These are phyloP conservation scores for Protonibea diacanthus DNA, from an alignment of 2,797 vertebrate genomes.

Conservation along the genomic window DNA sequence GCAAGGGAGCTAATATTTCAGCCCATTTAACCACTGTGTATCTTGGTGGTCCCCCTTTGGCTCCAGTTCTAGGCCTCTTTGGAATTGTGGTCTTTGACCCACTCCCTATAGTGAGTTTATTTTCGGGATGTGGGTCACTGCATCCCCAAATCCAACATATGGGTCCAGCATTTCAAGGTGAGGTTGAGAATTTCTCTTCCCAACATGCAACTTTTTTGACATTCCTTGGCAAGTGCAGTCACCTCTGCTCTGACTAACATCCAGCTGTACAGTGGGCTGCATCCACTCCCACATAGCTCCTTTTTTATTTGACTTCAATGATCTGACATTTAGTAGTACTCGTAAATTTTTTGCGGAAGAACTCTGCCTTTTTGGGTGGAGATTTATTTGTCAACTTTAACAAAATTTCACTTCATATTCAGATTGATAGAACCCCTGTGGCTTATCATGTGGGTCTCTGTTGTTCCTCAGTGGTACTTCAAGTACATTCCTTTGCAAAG, in stretches of 20 bases:
- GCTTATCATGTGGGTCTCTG: conserved; percentile 68
- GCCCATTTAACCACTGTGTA: conserved; percentile 87
- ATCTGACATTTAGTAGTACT: conserved; percentile 67
- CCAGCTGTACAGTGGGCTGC: conserved; percentile 47
- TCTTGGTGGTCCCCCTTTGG: conserved; percentile 89
- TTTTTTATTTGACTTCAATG: conserved; percentile 69
- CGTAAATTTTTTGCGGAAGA: conserved; percentile 53
- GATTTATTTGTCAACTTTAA: conserved; percentile 78
- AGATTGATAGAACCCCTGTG: conserved; percentile 68
- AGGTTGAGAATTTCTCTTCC: conserved; percentile 47
- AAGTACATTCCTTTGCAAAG: conserved; percentile 68
- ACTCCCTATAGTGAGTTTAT: conserved; percentile 71
- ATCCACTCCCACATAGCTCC: conserved; percentile 59
- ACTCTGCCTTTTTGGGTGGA: conserved; percentile 56
- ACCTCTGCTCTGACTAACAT: conserved; percentile 48
- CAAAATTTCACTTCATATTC: conserved; percentile 68
- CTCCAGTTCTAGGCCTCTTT: conserved; percentile 64
- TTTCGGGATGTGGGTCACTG: conserved; percentile 76
- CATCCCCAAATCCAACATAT: conserved; percentile 67
- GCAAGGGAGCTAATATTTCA: conserved; percentile 90
- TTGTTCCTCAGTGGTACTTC: conserved; percentile 69
- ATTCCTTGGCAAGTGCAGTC: conserved; percentile 50
- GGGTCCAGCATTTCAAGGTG: conserved; percentile 64
- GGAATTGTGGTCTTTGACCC: conserved; percentile 72
- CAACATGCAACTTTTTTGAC: conserved; percentile 55